These are phyloP conservation scores for Gadus chalcogrammus DNA, from an alignment of 2,113 vertebrate genomes.

Conservation along the genomic window DNA sequence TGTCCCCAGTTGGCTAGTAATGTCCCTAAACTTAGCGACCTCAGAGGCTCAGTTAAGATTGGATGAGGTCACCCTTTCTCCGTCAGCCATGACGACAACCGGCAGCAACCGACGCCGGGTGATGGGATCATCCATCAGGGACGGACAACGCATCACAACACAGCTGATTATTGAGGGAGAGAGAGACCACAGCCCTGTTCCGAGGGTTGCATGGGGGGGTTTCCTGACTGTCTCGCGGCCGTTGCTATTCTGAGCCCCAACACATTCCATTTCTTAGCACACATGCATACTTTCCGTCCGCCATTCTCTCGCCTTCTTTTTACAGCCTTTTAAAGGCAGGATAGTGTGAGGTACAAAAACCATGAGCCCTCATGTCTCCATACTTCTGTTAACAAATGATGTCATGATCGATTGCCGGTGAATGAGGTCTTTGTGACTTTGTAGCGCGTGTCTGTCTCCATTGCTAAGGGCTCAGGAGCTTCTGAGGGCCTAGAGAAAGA, in stretches of 20 bases:
- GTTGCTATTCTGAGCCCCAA: slow-evolving; percentile 69
- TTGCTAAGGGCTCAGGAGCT: not conserved
- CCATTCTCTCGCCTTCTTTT: slow-evolving; percentile 24
- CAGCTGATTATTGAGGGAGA: not conserved
- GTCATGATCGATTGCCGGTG: slow-evolving; percentile 1
- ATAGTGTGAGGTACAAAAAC: not conserved
- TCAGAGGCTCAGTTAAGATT: slow-evolving; percentile 15
- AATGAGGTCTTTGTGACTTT: slow-evolving; percentile 1
- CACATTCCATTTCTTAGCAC: slow-evolving; percentile 66
- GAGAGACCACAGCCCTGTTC: slow-evolving; percentile 41
- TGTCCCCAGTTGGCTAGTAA: not conserved
- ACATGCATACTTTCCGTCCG: slow-evolving; percentile 65
- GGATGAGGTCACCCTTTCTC: slow-evolving; percentile 1
- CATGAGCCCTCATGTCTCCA: not conserved
- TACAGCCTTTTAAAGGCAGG: not conserved
- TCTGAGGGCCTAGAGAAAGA: slow-evolving; percentile 4
- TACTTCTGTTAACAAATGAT: not conserved
- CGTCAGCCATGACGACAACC: not conserved
- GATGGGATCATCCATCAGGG: not conserved
- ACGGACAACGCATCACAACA: not conserved
- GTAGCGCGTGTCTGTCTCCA: not conserved
- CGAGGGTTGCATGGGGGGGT: slow-evolving; percentile 63
- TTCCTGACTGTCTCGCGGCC: slow-evolving; percentile 62
- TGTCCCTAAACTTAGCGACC: not conserved
- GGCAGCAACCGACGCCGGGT: not conserved